A percentile compares a stretch with the other conserved stretches of the same genome.
These are phyloP conservation scores for Urocolius indicus DNA, from an alignment of 2,113 vertebrate genomes.

Conservation along the genomic window DNA sequence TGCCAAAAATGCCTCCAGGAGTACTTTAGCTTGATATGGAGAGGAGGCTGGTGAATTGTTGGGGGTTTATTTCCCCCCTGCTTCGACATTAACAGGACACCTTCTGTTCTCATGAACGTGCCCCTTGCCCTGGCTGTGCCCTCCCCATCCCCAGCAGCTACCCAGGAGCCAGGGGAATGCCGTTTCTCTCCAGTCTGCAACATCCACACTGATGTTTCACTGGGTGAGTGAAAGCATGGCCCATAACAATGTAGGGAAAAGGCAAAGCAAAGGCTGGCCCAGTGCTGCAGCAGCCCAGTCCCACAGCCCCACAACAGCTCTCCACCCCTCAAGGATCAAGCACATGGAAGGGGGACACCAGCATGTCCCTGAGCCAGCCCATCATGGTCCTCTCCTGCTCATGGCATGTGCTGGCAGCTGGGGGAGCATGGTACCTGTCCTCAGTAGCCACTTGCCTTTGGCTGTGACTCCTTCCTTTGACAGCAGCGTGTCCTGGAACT, in stretches of 20 bases:
- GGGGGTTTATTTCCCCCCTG: background rate
- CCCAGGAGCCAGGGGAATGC: background rate
- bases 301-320: fast-evolving
- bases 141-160: background rate
- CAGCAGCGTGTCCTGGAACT: background rate
- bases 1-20: slow-evolving; percentile 38
- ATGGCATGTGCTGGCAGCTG: background rate
- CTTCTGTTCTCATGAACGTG: background rate
- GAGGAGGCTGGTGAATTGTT: background rate
- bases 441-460: background rate
- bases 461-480: background rate
- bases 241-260: background rate
- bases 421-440: fast-evolving
- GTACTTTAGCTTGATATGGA: background rate
- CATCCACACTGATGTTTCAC: background rate
- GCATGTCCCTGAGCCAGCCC: background rate
- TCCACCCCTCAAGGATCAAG: background rate
- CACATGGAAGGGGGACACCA: fast-evolving
- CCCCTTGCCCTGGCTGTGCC: background rate
- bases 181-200: background rate
- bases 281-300: background rate
- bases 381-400: background rate
- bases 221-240: fast-evolving
- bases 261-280: background rate
- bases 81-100: background rate